These are phyloP conservation scores for Anhinga rufa DNA, from an alignment of 2,113 vertebrate genomes.

Conservation along the genomic window DNA sequence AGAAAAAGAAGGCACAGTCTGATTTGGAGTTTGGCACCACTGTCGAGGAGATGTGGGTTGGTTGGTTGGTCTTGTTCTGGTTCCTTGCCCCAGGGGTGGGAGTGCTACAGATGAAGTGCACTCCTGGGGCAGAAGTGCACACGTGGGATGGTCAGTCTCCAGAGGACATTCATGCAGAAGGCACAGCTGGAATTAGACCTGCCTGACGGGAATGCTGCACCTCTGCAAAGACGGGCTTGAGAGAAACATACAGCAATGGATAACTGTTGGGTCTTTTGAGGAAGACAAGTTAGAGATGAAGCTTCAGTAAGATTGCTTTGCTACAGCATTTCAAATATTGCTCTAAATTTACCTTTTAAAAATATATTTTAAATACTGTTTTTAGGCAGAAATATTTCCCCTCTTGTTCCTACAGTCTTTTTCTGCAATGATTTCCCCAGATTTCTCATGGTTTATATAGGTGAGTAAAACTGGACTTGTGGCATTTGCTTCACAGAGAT, in stretches of 20 bases:
- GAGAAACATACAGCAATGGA: neutral
- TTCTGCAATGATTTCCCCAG: neutral
- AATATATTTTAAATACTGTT: neutral
- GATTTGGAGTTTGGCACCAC: neutral
- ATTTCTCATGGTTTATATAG: neutral
- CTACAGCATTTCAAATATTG: neutral
- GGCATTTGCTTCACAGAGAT: neutral
- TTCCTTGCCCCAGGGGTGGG: neutral
- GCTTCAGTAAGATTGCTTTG: neutral
- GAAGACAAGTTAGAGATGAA: neutral
- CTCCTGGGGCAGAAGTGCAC: neutral
- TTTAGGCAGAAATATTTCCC: neutral
- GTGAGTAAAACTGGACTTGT: neutral
- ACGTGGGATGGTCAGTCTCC: neutral
- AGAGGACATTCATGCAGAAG: neutral
- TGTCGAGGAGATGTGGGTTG: neutral
- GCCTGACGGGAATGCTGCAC: neutral
- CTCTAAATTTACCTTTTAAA: neutral
- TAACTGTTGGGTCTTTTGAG: neutral
- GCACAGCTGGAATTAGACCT: neutral
- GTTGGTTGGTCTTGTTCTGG: neutral
- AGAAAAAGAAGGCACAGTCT: neutral
- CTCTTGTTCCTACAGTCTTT: neutral
- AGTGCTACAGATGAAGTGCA: neutral
- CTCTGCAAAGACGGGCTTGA: neutral